Evolutionary conservation across 2,888 invertebrate genomes (phyloP), one percentile per base, ranked within the genome.

Genomic region (Eupithecia tripunctaria): DNA sequence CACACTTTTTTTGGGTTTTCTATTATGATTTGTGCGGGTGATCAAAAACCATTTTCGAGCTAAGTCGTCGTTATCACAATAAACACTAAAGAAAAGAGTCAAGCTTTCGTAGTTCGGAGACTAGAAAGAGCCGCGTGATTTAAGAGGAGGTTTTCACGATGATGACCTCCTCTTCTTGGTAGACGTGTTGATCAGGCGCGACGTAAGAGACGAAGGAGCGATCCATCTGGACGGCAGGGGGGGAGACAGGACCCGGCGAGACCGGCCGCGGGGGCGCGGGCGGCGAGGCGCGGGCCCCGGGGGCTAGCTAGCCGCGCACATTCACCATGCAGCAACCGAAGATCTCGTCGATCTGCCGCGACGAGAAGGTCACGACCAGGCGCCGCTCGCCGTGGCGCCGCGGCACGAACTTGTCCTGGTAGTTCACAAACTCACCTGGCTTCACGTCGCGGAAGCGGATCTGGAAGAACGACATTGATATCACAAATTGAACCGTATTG

Each of bases 351-450:
- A 96, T 89, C 89, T 96, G 95, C 72, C 95, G 94, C 47, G 96
- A 96, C 70, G 95, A 95, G 91, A 96, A 96, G 60, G 96, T 95
- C 75, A 95, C 96, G 29, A 96, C 95, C 78, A 96, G 94, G 82
- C 95, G 95, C n/a, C 95, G 90, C 82, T 95, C 95, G 10, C 96
- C 96, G 65, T 92, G 88, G 68, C 95, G 92, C 38, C 95, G 93
- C 0, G 96, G 95, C 72, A 94, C 85, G 82, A 96, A 95, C 80
- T 92, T 94, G 85, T 96, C 96, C 80, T 94, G 94, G 88, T 95
- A 95, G 76, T 94, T 95, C 75, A 96, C 95, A 81, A 95, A 91
- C 88, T 96, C 96, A 64, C 95, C 95, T 5, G 96, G 95, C 83
- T 95, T 95, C 75, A 96, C 95, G 82, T 96, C 96, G 29, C 96